Percentiles rank a stretch among this genome's conserved stretches.
phyloP scores from a whole-genome alignment of 1,140 invertebrate genomes.

The Metopolophium dirhodum region DNA sequence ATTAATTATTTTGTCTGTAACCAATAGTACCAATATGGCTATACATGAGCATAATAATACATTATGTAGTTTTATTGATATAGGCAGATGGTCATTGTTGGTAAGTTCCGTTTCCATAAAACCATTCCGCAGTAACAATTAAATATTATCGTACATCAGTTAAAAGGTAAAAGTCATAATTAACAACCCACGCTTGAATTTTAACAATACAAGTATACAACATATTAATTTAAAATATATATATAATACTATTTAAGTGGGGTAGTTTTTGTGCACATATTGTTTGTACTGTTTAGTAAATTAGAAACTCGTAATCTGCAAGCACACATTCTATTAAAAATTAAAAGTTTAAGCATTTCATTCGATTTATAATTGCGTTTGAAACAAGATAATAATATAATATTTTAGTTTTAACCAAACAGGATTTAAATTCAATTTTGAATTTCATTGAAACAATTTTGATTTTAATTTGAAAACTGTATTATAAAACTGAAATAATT shows the following conservation, averaged over 20 bases:
- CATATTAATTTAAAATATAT: no score
- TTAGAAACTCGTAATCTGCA: not conserved
- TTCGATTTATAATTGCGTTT: not conserved
- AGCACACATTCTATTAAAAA: not conserved
- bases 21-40: no score
- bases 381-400: not conserved
- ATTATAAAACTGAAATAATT: not conserved
- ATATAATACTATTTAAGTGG: not conserved
- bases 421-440: not conserved
- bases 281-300: not conserved
- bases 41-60: not conserved
- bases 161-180: not conserved
- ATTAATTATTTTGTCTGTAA: no score
- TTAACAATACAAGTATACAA: not conserved
- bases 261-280: not conserved
- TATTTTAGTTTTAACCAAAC: not conserved
- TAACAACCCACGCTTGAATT: not conserved
- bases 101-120: not conserved
- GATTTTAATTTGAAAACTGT: not conserved
- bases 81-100: not conserved
- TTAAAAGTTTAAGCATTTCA: not conserved
- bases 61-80: not conserved
- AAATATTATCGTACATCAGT: not conserved
- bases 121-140: not conserved
- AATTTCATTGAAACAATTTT: not conserved